Evolutionary conservation across 2,113 vertebrate genomes (phyloP).

Genomic region (Muntiacus muntjak): DNA sequence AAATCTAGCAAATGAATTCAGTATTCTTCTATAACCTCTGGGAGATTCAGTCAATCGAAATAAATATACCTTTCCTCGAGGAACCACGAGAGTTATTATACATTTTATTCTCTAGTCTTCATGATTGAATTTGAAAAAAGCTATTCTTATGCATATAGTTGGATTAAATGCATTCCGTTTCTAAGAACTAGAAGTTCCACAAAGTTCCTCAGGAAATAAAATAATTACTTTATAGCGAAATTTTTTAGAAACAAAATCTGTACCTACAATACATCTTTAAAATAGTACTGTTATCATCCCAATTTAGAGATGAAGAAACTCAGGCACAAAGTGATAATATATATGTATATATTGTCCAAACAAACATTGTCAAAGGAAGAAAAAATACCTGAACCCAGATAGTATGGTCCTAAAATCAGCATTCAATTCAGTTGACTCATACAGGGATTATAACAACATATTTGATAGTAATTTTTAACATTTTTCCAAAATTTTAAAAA

Average conservation of each 20-base stretch:
- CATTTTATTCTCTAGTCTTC: not conserved
- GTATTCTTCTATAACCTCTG: not conserved
- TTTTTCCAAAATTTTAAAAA: not conserved
- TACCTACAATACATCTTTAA: not conserved
- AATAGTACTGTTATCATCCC: not conserved
- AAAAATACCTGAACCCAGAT: not conserved
- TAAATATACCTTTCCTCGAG: not conserved
- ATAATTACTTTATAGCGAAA: not conserved
- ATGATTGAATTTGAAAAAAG: not conserved
- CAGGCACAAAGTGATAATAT: not conserved
- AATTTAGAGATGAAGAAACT: not conserved
- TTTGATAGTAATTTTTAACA: not conserved
- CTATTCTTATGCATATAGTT: not conserved
- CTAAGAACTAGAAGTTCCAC: not conserved
- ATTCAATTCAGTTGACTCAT: not conserved
- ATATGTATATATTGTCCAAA: not conserved
- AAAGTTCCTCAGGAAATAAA: not conserved
- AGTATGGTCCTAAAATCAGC: not conserved
- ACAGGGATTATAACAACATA: not conserved
- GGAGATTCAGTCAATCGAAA: not conserved
- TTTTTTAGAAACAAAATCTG: not conserved
- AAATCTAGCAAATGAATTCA: not conserved
- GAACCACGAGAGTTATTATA: not conserved
- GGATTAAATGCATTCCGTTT: not conserved
- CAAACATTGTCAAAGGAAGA: not conserved